phyloP scores from a whole-genome alignment of 2,888 invertebrate genomes.

The Exocentrus adspersus region DNA sequence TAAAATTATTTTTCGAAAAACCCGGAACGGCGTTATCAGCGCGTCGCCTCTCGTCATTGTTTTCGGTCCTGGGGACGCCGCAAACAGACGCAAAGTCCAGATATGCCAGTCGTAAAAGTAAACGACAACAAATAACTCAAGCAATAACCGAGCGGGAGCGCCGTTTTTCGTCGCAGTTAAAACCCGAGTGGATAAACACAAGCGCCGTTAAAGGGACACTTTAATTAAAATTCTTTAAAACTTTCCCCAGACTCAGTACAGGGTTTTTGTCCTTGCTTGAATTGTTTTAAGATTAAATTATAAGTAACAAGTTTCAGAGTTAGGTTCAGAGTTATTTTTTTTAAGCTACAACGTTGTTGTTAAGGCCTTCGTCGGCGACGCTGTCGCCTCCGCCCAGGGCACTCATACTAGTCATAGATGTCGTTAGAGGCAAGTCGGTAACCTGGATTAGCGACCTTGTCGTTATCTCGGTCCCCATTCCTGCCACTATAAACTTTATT shows the following conservation, averaged over 20 bases:
- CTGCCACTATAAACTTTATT: conserved; percentile 66
- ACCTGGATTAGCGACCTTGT: conserved; percentile 62
- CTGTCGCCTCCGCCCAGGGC: conserved; percentile 16
- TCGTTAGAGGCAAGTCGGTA: conserved; percentile 61
- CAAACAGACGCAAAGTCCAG: conserved; percentile 36
- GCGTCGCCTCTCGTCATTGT: conserved; percentile 40
- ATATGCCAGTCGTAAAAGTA: conserved; percentile 50
- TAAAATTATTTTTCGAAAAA: conserved; percentile 8
- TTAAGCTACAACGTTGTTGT: too few species aligned
- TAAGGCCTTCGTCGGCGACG: not conserved
- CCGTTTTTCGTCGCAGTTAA: conserved; percentile 36
- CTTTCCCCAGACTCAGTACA: too few species aligned
- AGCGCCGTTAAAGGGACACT: too few species aligned
- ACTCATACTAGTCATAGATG: conserved; percentile 57
- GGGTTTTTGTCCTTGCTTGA: too few species aligned
- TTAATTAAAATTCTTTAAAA: too few species aligned
- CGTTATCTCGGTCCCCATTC: conserved; percentile 64
- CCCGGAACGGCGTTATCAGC: conserved; percentile 38
- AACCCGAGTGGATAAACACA: not conserved
- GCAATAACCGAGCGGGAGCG: conserved; percentile 44
- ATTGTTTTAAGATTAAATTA: too few species aligned
- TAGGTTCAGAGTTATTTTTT: too few species aligned
- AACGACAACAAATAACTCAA: conserved; percentile 54
- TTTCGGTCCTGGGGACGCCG: conserved; percentile 8
- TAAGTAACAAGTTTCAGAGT: too few species aligned